These are phyloP conservation scores for Channa maculata DNA, from an alignment of 2,113 vertebrate species.

Conservation along the genomic window DNA sequence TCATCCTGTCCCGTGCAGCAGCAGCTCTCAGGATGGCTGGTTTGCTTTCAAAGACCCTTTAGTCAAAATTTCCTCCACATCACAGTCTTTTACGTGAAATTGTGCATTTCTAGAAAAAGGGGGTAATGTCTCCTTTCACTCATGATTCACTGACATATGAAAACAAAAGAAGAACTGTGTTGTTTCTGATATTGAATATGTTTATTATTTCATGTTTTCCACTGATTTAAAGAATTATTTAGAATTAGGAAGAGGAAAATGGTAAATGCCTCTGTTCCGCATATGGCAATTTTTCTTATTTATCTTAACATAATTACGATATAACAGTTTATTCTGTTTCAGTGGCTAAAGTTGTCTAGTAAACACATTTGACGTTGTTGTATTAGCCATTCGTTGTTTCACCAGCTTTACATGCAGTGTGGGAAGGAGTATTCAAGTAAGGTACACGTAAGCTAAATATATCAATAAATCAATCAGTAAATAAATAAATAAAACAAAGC, in stretches of 20 bases:
- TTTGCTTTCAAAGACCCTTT: constrained; percentile 63
- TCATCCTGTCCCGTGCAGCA: constrained; percentile 75
- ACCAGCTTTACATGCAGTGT: neutral
- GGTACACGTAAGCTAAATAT: no score
- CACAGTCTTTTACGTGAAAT: constrained; percentile 57
- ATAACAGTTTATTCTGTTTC: neutral
- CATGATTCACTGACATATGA: neutral
- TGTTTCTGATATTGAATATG: neutral
- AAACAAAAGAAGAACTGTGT: neutral
- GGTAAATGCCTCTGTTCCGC: neutral
- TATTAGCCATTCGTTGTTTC: neutral
- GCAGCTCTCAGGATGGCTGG: constrained; percentile 62
- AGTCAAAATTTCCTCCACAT: constrained; percentile 74
- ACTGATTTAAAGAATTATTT: neutral
- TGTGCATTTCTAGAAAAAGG: constrained; percentile 26
- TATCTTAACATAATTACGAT: no score
- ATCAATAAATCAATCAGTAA: no score
- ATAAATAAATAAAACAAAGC: neutral
- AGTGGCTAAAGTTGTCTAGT: neutral
- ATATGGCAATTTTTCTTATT: neutral
- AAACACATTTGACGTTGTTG: neutral
- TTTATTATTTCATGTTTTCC: neutral
- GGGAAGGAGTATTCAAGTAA: neutral
- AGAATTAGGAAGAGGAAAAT: neutral
- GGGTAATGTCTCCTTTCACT: constrained; percentile 3